Conservation (phyloP, 53 echinoderm and acorn worm genomes). For the Holothuria scabra region DNA sequence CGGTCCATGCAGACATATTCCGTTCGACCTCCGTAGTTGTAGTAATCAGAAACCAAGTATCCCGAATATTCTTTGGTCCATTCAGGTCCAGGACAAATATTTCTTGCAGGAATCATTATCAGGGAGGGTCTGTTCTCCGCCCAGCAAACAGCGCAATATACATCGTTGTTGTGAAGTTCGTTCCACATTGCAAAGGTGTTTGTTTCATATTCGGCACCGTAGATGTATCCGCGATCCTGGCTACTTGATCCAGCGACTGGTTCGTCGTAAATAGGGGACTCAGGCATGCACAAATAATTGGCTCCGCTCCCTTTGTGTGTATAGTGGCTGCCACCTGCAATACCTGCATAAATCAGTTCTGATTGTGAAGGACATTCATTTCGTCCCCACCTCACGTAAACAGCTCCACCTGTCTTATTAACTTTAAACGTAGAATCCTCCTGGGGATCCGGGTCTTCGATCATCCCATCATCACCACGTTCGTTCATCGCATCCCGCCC, state of each 20-base stretch:
- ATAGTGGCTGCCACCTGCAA: constrained; percentile 47
- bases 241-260: background rate
- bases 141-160: constrained; percentile 50
- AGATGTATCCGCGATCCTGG: background rate
- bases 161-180: constrained; percentile 39
- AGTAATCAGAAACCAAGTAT: constrained; percentile 29
- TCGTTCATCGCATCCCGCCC: constrained; percentile 15
- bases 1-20: constrained; percentile 56
- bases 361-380: background rate
- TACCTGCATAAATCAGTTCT: constrained; percentile 12
- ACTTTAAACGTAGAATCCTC: background rate
- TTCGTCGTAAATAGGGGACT: constrained; percentile 47
- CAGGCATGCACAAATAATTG: constrained; percentile 54
- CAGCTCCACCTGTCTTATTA: background rate
- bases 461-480: background rate
- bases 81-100: constrained; percentile 34
- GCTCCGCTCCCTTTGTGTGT: too few species aligned
- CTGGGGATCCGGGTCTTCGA: too few species aligned
- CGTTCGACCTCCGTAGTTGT: background rate
- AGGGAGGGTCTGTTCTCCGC: constrained; percentile 12
- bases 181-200: background rate
- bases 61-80: constrained; percentile 60
- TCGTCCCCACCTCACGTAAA: constrained; percentile 36
- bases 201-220: constrained; percentile 56
- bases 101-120: constrained; percentile 56